phyloP scores from a whole-genome alignment of 2,113 vertebrate species.

The Acrocephalus kingi region DNA sequence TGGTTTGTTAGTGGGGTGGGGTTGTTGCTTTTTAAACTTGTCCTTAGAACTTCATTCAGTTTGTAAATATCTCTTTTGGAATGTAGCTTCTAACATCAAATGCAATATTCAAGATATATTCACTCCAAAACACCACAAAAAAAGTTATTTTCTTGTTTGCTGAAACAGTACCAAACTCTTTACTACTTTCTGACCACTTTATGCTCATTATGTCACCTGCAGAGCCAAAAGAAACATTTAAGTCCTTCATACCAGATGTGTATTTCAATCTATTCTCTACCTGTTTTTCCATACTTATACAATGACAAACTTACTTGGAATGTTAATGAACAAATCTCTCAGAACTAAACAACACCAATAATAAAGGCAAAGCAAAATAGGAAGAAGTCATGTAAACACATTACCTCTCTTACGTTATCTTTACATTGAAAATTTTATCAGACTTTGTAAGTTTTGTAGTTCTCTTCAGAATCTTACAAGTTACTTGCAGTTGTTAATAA shows the following conservation, averaged over 20 bases:
- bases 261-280: neutral
- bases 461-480: neutral
- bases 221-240: neutral
- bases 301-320: neutral
- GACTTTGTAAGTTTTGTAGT: neutral
- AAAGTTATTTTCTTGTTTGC: neutral
- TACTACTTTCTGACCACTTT: neutral
- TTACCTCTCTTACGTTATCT: neutral
- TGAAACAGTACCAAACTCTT: neutral
- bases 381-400: neutral
- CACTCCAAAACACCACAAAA: neutral
- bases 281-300: neutral
- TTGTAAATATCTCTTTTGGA: neutral
- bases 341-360: neutral
- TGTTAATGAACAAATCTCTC: neutral
- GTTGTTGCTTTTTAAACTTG: neutral
- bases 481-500: neutral
- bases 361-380: neutral
- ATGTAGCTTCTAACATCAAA: neutral
- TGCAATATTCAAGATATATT: neutral
- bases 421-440: neutral
- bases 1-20: accelerated
- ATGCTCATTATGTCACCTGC: neutral
- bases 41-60: neutral
- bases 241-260: neutral